Evolutionary conservation across 92 coral and sea anemone species (phyloP).

Genomic region (Isaurus tuberculatus): DNA sequence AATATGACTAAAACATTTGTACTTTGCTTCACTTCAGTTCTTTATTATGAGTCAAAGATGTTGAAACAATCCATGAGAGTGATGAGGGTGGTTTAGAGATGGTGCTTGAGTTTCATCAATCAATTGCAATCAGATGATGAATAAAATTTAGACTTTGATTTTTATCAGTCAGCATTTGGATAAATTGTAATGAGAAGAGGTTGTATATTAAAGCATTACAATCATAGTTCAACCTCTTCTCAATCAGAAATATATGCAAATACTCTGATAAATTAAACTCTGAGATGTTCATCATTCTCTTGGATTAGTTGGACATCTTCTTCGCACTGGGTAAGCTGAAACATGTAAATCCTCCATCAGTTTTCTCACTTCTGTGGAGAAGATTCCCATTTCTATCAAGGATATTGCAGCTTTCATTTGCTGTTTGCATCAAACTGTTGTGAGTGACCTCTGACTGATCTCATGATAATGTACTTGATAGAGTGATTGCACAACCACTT

Average conservation of each 20-base stretch:
- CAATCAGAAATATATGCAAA: background rate
- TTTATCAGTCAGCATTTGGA: background rate
- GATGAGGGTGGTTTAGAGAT: background rate
- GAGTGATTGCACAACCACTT: conserved; percentile 4
- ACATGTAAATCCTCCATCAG: background rate
- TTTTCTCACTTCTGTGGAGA: background rate
- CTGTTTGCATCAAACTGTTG: conserved; percentile 9
- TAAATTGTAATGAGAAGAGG: background rate
- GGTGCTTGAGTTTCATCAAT: background rate
- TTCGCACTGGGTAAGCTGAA: background rate
- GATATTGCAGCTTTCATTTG: background rate
- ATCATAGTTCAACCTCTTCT: background rate
- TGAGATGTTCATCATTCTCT: background rate
- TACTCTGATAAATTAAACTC: background rate
- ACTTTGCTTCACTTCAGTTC: background rate
- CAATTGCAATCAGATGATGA: no score
- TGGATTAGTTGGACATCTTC: background rate
- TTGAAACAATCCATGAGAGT: background rate
- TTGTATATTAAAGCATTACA: background rate
- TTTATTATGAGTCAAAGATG: background rate
- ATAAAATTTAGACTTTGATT: no score
- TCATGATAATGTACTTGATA: conserved; percentile 18
- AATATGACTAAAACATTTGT: no score
- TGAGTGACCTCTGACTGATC: conserved; percentile 17
- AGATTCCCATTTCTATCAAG: background rate